phyloP scores from a whole-genome alignment of 1,140 invertebrate species.

The Druon quercuslanigerum region DNA sequence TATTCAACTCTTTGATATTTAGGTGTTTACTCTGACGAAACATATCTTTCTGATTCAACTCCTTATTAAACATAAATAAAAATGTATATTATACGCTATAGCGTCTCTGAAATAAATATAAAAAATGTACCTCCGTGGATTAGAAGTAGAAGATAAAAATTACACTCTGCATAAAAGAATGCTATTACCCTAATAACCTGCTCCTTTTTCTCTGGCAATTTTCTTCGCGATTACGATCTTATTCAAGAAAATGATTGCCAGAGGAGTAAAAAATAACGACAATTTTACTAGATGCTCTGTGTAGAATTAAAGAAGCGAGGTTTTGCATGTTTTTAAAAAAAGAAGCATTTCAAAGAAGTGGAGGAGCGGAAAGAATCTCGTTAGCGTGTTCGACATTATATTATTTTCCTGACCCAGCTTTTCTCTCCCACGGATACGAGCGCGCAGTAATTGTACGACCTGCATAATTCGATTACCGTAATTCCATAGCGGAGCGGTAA shows the following conservation, averaged over 20 bases:
- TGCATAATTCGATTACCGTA: constrained; percentile 69
- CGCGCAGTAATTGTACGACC: constrained; percentile 62
- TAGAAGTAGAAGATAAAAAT: too few species aligned
- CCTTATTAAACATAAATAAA: too few species aligned
- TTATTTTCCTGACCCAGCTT: background rate
- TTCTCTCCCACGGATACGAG: constrained; percentile 27
- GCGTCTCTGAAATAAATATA: too few species aligned
- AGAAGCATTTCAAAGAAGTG: constrained; percentile 27
- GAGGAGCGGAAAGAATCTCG: constrained; percentile 33
- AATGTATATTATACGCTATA: too few species aligned
- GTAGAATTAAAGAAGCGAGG: constrained; percentile 4
- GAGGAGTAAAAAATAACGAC: background rate
- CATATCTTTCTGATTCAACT: too few species aligned
- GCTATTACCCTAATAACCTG: too few species aligned
- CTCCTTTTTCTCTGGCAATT: too few species aligned
- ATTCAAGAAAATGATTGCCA: background rate
- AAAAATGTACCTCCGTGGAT: too few species aligned
- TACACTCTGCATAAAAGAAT: too few species aligned
- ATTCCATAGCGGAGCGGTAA: constrained; percentile 64
- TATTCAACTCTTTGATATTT: too few species aligned
- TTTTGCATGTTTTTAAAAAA: constrained; percentile 13
- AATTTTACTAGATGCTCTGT: background rate
- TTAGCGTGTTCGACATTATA: constrained; percentile 34
- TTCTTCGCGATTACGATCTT: background rate
- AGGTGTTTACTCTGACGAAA: too few species aligned